A percentile compares a stretch with the other conserved stretches of the same genome.
Conservation (phyloP, 2,113 vertebrate genomes). For the Phaethon lepturus region DNA sequence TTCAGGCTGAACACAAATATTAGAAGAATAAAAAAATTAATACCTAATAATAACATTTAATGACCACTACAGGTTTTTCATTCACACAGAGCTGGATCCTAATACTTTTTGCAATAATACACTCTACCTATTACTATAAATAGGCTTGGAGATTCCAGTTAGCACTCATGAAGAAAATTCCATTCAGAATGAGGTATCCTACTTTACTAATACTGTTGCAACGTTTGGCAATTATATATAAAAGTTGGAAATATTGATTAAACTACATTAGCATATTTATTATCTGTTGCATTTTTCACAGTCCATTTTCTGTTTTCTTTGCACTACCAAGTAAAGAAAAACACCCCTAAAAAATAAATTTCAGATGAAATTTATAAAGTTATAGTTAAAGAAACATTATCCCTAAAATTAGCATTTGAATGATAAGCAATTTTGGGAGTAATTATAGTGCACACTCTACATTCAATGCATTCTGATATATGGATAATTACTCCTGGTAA, state of each 20-base stretch:
- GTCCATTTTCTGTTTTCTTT: conserved; percentile 15
- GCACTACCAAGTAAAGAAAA: background rate
- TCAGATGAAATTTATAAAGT: conserved; percentile 70
- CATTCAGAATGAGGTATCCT: background rate
- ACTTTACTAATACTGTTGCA: background rate
- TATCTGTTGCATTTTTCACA: conserved; percentile 1
- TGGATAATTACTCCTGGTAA: conserved; percentile 83
- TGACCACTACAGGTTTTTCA: background rate
- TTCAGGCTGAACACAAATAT: background rate
- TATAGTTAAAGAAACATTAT: conserved; percentile 76
- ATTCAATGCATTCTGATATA: conserved; percentile 85
- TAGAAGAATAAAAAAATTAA: background rate
- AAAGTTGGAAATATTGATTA: conserved; percentile 5
- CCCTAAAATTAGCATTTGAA: conserved; percentile 85
- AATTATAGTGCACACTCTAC: conserved; percentile 80
- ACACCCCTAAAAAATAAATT: conserved; percentile 41
- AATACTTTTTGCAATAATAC: background rate
- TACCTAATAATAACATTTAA: background rate
- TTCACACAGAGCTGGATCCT: background rate
- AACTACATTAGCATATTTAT: background rate
- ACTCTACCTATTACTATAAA: background rate
- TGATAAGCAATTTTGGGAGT: conserved; percentile 80
- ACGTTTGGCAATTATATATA: background rate
- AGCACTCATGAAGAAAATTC: background rate
- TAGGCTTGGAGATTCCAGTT: background rate